phyloP scores from a whole-genome alignment of 2,888 invertebrate genomes.

The Amphipoea oculea region DNA sequence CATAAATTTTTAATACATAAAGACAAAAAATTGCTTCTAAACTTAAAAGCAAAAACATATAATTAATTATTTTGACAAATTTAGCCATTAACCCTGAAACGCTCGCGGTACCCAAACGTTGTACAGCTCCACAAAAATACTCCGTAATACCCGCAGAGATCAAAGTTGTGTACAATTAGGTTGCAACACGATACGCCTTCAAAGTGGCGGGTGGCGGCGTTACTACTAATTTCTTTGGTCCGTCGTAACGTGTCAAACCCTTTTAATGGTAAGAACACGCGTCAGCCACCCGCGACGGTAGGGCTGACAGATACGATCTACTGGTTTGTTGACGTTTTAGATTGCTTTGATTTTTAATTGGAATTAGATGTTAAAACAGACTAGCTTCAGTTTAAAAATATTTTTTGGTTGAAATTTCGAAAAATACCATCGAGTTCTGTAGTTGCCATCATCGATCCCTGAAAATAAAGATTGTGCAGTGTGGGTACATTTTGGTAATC shows the following conservation, averaged over 20 bases:
- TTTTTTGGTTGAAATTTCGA: neutral
- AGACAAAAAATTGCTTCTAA: too few relatives aligned
- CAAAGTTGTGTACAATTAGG: constrained; percentile 86
- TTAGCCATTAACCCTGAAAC: constrained; percentile 34
- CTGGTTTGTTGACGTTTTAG: constrained; percentile 1
- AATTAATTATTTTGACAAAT: neutral
- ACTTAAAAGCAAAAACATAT: neutral
- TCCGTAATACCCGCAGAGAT: constrained; percentile 78
- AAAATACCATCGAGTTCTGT: neutral
- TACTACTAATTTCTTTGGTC: constrained; percentile 82
- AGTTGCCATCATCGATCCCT: neutral
- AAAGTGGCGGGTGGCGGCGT: constrained; percentile 63
- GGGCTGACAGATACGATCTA: constrained; percentile 65
- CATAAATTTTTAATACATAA: too few relatives aligned
- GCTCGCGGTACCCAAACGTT: constrained; percentile 54
- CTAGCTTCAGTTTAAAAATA: neutral
- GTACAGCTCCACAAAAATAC: constrained; percentile 67
- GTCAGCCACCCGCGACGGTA: constrained; percentile 79
- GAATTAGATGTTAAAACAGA: constrained; percentile 6
- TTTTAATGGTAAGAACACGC: constrained; percentile 78
- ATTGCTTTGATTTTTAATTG: constrained; percentile 29
- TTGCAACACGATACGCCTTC: constrained; percentile 68
- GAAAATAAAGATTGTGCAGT: neutral
- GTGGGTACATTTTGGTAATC: neutral
- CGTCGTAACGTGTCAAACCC: constrained; percentile 83